Percentiles rank a stretch among this genome's conserved stretches.
Conservation (phyloP, 2,888 invertebrate genomes). For the Stenoptilia bipunctidactyla region DNA sequence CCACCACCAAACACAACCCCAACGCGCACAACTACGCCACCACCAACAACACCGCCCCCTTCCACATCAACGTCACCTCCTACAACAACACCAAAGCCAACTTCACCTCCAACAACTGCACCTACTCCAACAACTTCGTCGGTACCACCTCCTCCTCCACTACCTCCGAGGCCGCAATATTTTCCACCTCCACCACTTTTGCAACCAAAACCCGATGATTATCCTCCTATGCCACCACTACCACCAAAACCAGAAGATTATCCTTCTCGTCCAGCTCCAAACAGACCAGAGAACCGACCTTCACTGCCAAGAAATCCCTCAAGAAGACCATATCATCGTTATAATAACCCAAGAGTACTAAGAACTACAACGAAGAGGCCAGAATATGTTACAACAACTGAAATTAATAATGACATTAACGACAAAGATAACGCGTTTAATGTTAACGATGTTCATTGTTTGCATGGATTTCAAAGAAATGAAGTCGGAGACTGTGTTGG, state of each 20-base stretch:
- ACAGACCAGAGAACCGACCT: neutral
- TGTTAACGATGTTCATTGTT: slow-evolving; percentile 41
- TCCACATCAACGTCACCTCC: slow-evolving; percentile 7
- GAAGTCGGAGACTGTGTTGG: slow-evolving; percentile 69
- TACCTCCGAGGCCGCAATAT: slow-evolving; percentile 14
- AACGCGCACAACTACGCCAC: slow-evolving; percentile 14
- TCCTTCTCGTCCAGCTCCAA: no score
- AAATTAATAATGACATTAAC: slow-evolving; percentile 3
- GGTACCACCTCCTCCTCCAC: slow-evolving; percentile 19
- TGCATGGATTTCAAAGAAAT: slow-evolving; percentile 68
- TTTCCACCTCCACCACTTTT: slow-evolving; percentile 15
- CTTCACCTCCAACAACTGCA: slow-evolving; percentile 12
- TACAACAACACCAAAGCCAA: slow-evolving; percentile 10
- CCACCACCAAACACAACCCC: slow-evolving; percentile 11
- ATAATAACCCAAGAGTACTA: slow-evolving; percentile 14
- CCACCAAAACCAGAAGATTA: slow-evolving; percentile 18
- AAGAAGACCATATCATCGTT: no score
- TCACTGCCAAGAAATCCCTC: neutral
- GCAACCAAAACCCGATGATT: no score
- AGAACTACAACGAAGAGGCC: slow-evolving; percentile 19
- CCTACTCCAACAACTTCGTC: slow-evolving; percentile 8
- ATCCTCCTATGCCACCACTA: slow-evolving; percentile 18
- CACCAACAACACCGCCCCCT: no score
- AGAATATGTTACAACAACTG: slow-evolving; percentile 11
- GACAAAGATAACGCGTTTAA: slow-evolving; percentile 13